Evolutionary conservation across 2,113 vertebrate species (phyloP).

Genomic region (Bubalus kerabau): DNA sequence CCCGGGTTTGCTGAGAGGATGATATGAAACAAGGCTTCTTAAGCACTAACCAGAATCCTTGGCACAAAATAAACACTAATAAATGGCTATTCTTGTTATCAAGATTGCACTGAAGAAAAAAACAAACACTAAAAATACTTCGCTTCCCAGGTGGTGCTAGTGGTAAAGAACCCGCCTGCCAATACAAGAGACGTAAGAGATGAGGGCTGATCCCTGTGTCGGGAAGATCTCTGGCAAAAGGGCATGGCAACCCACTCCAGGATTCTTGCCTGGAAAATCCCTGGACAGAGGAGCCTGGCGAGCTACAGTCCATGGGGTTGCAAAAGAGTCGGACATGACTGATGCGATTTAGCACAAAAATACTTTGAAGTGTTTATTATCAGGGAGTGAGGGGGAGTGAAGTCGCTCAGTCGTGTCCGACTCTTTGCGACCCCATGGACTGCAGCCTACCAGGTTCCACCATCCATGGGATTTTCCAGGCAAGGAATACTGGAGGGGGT

Average conservation of each 20-base stretch:
- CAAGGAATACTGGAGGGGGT: too few species aligned
- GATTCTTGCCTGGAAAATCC: neutral
- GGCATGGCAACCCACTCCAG: neutral
- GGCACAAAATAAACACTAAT: neutral
- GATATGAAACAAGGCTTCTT: neutral
- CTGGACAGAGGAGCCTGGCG: neutral
- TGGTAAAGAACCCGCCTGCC: neutral
- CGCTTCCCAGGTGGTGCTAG: neutral
- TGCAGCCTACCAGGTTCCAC: too few species aligned
- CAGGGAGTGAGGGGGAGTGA: neutral
- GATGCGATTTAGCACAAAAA: neutral
- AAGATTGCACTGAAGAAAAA: neutral
- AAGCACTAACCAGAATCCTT: neutral
- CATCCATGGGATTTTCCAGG: too few species aligned
- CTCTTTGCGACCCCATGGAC: too few species aligned
- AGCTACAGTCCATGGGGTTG: neutral
- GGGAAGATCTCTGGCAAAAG: neutral
- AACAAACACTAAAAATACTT: neutral
- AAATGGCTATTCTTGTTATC: neutral
- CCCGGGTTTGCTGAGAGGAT: neutral
- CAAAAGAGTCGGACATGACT: neutral
- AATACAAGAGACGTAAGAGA: neutral
- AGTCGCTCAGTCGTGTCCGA: fast-evolving
- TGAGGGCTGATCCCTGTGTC: neutral
- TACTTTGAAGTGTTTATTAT: neutral